phyloP scores from a whole-genome alignment of 2,113 vertebrate species.

The Tretioscincus oriximinensis region DNA sequence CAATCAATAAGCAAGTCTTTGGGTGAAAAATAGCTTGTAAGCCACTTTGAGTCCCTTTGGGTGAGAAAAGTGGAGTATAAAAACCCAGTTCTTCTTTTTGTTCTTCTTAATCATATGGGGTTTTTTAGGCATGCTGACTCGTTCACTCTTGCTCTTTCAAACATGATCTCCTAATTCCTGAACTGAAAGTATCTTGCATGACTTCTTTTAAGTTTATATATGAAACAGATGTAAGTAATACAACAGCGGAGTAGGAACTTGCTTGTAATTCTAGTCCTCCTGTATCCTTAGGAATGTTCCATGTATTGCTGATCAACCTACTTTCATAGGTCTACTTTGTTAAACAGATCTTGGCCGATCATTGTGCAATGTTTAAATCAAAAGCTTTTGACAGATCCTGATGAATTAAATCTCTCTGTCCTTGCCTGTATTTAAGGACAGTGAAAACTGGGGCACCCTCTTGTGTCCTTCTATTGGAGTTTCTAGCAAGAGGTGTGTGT shows the following conservation, averaged over 20 bases:
- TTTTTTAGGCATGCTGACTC: constrained; percentile 5
- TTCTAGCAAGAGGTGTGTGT: too few relatives aligned
- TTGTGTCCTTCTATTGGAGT: not conserved
- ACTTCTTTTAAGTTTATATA: too few relatives aligned
- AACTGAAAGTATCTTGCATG: not conserved
- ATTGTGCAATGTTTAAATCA: not conserved
- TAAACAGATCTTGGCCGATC: not conserved
- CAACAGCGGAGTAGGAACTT: not conserved
- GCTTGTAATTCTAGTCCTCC: not conserved
- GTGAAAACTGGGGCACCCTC: not conserved
- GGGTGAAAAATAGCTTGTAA: too few relatives aligned
- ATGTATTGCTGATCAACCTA: not conserved
- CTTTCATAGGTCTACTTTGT: not conserved
- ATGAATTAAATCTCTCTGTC: constrained; percentile 7
- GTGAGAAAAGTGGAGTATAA: too few relatives aligned
- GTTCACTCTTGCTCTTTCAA: not conserved
- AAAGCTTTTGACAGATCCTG: constrained; percentile 4
- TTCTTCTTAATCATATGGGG: not conserved
- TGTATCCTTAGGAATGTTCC: not conserved
- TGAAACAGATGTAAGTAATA: too few relatives aligned
- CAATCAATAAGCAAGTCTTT: too few relatives aligned
- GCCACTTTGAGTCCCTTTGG: too few relatives aligned
- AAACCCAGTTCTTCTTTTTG: too few relatives aligned
- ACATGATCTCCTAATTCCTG: not conserved
- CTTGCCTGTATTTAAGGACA: not conserved